Percentiles rank a stretch among this genome's conserved stretches.
These are phyloP conservation scores for Lethrus apterus DNA, from an alignment of 1,140 invertebrate species.

Conservation along the genomic window DNA sequence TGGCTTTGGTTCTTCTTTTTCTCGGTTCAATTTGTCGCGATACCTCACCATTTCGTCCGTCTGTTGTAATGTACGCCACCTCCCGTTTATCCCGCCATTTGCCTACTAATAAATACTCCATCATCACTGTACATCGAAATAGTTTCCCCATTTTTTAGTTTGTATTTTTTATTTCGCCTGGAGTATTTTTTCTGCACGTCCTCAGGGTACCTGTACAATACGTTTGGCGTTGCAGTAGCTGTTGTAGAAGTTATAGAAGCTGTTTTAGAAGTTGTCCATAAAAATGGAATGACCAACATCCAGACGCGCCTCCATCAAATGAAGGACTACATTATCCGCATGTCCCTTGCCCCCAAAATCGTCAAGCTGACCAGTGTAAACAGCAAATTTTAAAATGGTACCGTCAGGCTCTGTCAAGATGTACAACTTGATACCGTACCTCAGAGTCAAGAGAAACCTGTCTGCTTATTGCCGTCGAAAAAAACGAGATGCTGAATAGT, in stretches of 20 bases:
- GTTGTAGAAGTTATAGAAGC: constrained; percentile 30
- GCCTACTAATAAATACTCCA: too few species aligned
- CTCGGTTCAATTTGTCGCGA: neutral
- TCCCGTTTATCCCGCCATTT: too few species aligned
- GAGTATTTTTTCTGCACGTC: too few species aligned
- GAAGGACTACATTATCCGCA: constrained; percentile 12
- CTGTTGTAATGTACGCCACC: neutral
- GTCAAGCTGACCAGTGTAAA: constrained; percentile 11
- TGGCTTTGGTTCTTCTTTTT: neutral
- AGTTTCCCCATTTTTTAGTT: too few species aligned
- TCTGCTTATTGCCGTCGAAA: too few species aligned
- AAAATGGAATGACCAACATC: constrained; percentile 13
- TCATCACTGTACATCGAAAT: too few species aligned
- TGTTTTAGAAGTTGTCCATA: constrained; percentile 22
- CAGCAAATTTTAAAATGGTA: constrained; percentile 9
- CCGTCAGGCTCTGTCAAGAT: constrained; percentile 32
- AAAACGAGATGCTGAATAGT: too few species aligned
- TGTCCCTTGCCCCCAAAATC: constrained; percentile 13
- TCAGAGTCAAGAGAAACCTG: too few species aligned
- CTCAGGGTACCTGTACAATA: too few species aligned
- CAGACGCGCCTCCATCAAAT: constrained; percentile 11
- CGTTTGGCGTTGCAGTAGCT: too few species aligned
- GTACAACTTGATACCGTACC: constrained; percentile 30
- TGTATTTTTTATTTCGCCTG: too few species aligned
- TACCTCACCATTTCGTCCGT: neutral